A percentile compares a stretch with the other conserved stretches of the same genome.
Conservation (phyloP, 1,140 invertebrate species). For the Papilio dardanus region DNA sequence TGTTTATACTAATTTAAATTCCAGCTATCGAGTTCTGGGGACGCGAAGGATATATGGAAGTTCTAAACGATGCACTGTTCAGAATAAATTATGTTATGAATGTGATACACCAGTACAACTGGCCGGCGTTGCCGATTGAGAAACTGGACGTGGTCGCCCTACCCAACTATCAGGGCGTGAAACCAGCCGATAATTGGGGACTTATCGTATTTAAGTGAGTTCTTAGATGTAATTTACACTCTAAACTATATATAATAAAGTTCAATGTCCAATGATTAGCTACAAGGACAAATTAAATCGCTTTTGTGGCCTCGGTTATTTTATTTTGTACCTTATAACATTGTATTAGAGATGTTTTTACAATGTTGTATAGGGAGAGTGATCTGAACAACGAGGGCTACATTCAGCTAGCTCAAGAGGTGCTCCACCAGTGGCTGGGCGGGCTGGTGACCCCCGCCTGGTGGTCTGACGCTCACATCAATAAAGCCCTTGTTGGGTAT, state of each 20-base stretch:
- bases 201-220: constrained; percentile 89
- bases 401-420: constrained; percentile 85
- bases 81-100: constrained; percentile 62
- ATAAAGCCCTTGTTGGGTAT: constrained; percentile 88
- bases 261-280: not conserved
- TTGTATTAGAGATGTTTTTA: constrained; percentile 20
- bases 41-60: constrained; percentile 84
- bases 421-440: constrained; percentile 90
- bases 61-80: constrained; percentile 77
- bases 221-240: constrained; percentile 24
- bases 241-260: not conserved
- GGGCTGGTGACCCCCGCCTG: constrained; percentile 87
- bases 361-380: constrained; percentile 84
- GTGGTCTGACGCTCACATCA: constrained; percentile 88
- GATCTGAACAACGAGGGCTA: constrained; percentile 84
- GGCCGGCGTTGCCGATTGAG: constrained; percentile 85
- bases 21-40: constrained; percentile 86
- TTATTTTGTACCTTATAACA: not conserved
- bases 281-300: not conserved
- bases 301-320: not conserved
- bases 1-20: not conserved
- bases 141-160: constrained; percentile 93
- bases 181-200: constrained; percentile 90
- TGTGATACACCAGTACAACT: constrained; percentile 60
- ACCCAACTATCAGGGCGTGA: constrained; percentile 88